Evolutionary conservation across 2,113 vertebrate genomes (phyloP).

Genomic region (Dasyprocta punctata): DNA sequence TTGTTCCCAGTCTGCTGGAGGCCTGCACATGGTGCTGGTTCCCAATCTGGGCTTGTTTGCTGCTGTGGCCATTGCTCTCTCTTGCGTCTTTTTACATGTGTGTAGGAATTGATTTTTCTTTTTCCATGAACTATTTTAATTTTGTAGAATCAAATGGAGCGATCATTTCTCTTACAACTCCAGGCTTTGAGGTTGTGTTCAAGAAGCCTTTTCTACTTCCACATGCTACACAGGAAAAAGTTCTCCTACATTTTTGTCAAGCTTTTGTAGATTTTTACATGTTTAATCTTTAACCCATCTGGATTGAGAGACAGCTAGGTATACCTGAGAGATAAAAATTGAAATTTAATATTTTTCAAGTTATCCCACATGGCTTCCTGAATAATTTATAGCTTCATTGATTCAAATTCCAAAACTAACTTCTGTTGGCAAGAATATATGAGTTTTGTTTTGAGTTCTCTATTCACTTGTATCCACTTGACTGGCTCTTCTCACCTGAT

Average conservation of each 20-base stretch:
- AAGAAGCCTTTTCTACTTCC: neutral
- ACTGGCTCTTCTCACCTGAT: neutral
- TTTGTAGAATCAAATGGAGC: neutral
- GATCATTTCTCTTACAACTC: neutral
- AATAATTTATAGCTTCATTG: neutral
- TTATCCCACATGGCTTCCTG: neutral
- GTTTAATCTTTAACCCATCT: conserved; percentile 13
- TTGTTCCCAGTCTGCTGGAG: no score
- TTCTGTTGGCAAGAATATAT: neutral
- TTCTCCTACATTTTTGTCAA: neutral
- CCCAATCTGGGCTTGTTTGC: no score
- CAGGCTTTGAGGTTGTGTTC: neutral
- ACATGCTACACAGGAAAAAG: neutral
- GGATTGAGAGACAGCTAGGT: neutral
- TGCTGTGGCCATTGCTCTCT: no score
- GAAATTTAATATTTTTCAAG: neutral
- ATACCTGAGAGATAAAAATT: neutral
- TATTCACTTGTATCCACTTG: neutral
- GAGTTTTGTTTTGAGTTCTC: neutral
- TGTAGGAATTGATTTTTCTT: neutral
- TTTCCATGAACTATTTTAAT: neutral
- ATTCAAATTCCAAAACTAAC: conserved; percentile 2
- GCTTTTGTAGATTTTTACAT: neutral
- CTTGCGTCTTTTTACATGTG: neutral
- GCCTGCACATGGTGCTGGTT: no score